These are phyloP conservation scores for Heliconius hewitsoni DNA, from an alignment of 1,140 invertebrate species.

Conservation along the genomic window DNA sequence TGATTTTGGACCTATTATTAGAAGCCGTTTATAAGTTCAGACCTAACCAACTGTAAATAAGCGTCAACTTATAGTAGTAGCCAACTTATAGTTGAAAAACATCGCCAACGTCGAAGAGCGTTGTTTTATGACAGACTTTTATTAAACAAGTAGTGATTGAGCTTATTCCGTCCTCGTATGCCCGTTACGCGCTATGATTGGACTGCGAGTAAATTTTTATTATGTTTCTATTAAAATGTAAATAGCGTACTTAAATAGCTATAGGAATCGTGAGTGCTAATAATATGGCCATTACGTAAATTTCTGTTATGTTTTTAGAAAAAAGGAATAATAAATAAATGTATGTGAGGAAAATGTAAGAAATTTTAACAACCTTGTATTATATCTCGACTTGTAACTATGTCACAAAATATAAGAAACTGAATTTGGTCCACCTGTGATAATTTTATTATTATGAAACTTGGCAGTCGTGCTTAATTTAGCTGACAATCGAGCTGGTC, in stretches of 20 bases:
- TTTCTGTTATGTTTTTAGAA: not conserved
- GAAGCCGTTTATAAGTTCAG: too few relatives aligned
- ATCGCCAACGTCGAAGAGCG: not conserved
- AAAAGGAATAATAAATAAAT: not conserved
- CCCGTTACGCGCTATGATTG: not conserved
- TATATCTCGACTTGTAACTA: too few relatives aligned
- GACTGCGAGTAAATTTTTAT: not conserved
- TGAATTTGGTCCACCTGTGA: too few relatives aligned
- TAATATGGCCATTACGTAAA: not conserved
- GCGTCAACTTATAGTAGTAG: not conserved
- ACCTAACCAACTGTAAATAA: too few relatives aligned
- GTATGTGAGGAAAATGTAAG: too few relatives aligned
- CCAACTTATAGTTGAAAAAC: too few relatives aligned
- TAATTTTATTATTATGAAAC: too few relatives aligned
- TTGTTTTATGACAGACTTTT: not conserved
- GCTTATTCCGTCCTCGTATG: not conserved
- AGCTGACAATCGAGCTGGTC: too few relatives aligned
- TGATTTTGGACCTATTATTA: too few relatives aligned
- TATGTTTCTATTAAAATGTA: not conserved
- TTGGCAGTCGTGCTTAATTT: too few relatives aligned
- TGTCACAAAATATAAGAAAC: too few relatives aligned
- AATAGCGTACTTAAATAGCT: not conserved
- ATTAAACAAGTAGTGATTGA: not conserved
- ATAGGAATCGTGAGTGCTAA: not conserved
- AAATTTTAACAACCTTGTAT: too few relatives aligned